These are phyloP conservation scores for Argentina silus DNA, from an alignment of 2,797 vertebrate genomes.

Conservation along the genomic window DNA sequence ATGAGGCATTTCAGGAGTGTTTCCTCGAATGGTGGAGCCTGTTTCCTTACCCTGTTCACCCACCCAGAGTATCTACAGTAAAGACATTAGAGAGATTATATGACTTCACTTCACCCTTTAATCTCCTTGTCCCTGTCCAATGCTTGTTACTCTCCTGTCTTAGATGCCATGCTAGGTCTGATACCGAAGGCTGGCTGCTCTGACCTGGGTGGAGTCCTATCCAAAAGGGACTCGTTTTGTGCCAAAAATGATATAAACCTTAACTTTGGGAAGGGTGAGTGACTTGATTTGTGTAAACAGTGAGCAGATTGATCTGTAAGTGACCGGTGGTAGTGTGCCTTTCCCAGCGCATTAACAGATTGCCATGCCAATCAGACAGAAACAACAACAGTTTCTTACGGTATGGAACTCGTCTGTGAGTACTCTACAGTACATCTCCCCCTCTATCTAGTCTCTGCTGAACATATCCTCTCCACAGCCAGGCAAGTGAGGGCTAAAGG, in stretches of 20 bases:
- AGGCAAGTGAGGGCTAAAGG: too few relatives aligned
- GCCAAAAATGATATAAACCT: background rate
- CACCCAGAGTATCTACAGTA: background rate
- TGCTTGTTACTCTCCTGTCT: background rate
- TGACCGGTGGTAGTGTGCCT: background rate
- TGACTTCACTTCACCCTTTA: background rate
- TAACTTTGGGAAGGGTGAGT: background rate
- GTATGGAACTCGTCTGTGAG: too few relatives aligned
- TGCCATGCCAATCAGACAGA: background rate
- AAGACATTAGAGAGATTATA: background rate
- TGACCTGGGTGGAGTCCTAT: background rate
- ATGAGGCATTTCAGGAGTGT: background rate
- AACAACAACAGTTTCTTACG: too few relatives aligned
- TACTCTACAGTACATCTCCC: too few relatives aligned
- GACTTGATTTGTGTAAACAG: background rate
- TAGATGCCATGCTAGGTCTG: background rate
- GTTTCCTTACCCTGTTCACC: background rate
- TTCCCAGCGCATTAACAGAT: background rate
- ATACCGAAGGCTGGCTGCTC: background rate
- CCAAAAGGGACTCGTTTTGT: background rate
- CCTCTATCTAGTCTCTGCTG: too few relatives aligned
- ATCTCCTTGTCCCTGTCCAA: background rate
- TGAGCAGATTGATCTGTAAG: background rate
- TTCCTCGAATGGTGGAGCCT: background rate
- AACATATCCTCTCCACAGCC: too few relatives aligned